Evolutionary conservation across 1,140 invertebrate genomes (phyloP), one percentile per base, ranked within the genome.

Genomic region (Zaprionus inermis): DNA sequence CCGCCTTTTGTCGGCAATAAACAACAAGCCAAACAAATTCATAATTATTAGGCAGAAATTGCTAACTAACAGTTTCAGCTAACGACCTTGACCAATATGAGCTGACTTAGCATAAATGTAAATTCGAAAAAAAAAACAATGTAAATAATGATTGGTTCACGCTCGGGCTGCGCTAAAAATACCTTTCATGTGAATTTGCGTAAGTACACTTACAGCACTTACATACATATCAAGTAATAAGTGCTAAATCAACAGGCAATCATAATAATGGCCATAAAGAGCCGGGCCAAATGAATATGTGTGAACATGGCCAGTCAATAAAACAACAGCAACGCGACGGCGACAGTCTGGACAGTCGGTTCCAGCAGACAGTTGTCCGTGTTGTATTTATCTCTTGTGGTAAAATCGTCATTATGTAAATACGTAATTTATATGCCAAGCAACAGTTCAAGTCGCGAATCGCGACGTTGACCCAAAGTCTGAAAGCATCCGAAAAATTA

Each of bases 211-310:
- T 64, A 51, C 41, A 22, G n/a, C 24, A 34, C 51, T 51, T 51
- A 68, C 38, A 16, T 44, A 76, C 52, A 83, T 83, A 79, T 38
- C 79, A 76, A 72, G 67, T 63, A 69, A 34, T 61, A 38, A 76
- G 49, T 79, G 76, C 68, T 71, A 73, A 85, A 73, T 75, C 65
- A 57, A 56, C 49, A 54, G 71, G 58, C 83, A 79, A 79, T 88
- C 79, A 88, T 86, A 79, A 79, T 79, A 86, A 79, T 88, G 79
- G 61, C 76, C 76, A 79, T 88, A 86, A 79, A 49, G 44, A 18
- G 44, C 1, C 11, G 36, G 4, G 44, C 79, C 51, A 63, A 72
- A 72, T 83, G 65, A 79, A 76, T 74, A 58, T 36, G 68, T 69
- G 66, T 57, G 54, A 57, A 58, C 14, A 63, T 44, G 34, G 18